phyloP scores from a whole-genome alignment of 2,113 vertebrate species.

The Nothoprocta perdicaria region DNA sequence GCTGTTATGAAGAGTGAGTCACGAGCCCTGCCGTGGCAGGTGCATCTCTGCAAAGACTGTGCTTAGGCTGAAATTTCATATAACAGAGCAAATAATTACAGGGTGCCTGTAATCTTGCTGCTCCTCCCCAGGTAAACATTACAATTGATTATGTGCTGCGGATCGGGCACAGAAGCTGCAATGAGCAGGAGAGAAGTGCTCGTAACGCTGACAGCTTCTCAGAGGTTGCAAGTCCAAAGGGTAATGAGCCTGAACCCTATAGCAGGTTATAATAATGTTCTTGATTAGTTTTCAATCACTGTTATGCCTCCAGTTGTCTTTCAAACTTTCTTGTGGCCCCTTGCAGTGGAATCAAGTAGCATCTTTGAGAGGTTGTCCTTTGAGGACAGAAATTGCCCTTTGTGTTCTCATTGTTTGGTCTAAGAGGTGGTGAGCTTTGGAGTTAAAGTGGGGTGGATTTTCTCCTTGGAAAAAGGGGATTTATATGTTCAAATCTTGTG shows the following conservation, averaged over 20 bases:
- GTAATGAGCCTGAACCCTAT: fast-evolving
- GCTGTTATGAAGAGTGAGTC: slow-evolving; percentile 1
- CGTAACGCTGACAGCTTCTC: neutral
- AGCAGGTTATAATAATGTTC: neutral
- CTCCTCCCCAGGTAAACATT: neutral
- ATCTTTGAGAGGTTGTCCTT: neutral
- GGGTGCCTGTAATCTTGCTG: neutral
- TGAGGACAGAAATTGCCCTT: neutral
- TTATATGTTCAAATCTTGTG: neutral
- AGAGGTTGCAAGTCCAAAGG: neutral
- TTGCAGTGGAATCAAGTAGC: neutral
- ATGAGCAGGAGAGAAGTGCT: neutral
- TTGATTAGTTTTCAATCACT: neutral
- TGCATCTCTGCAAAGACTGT: neutral
- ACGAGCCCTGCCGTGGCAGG: neutral
- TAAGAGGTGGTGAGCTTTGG: neutral
- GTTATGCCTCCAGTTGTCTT: neutral
- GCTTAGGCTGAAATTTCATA: neutral
- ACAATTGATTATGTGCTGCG: neutral
- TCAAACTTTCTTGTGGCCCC: neutral
- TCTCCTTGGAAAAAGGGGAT: neutral
- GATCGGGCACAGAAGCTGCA: fast-evolving
- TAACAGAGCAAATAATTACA: neutral
- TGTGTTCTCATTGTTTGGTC: fast-evolving
- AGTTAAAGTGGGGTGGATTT: neutral